A percentile compares a stretch with the other conserved stretches of the same genome.
These are phyloP conservation scores for Idaea straminata DNA, from an alignment of 2,888 invertebrate species.

Conservation along the genomic window DNA sequence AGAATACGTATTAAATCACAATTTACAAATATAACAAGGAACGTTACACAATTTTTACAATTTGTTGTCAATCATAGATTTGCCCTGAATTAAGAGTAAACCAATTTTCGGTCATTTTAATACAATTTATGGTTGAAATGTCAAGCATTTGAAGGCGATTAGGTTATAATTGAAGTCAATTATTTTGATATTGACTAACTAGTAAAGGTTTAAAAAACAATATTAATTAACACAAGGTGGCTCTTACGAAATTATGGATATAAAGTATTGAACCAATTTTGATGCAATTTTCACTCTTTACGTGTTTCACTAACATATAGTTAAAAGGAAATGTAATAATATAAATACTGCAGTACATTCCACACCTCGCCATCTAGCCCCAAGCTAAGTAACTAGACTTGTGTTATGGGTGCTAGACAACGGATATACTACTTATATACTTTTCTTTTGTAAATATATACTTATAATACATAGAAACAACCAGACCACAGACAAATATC, in stretches of 20 bases:
- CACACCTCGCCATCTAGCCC: too few species aligned
- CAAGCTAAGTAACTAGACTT: too few species aligned
- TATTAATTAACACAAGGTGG: background rate
- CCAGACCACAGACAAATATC: too few species aligned
- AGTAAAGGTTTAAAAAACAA: background rate
- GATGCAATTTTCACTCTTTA: too few species aligned
- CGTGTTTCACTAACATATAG: too few species aligned
- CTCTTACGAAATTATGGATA: background rate
- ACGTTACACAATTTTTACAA: background rate
- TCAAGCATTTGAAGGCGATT: background rate
- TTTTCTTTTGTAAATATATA: too few species aligned
- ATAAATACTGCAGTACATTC: too few species aligned
- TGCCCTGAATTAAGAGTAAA: background rate
- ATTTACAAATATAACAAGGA: background rate
- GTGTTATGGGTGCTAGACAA: too few species aligned
- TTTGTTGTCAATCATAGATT: conserved; percentile 1
- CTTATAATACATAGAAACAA: too few species aligned
- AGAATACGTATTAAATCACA: background rate
- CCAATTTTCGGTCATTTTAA: background rate
- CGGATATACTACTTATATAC: too few species aligned
- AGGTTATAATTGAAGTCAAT: background rate
- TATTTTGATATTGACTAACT: background rate
- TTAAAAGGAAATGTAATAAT: too few species aligned
- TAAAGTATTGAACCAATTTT: too few species aligned
- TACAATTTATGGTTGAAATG: background rate